Percentiles rank a stretch among this genome's conserved stretches.
These are phyloP conservation scores for Bucco capensis DNA, from an alignment of 2,113 vertebrate genomes.

Conservation along the genomic window DNA sequence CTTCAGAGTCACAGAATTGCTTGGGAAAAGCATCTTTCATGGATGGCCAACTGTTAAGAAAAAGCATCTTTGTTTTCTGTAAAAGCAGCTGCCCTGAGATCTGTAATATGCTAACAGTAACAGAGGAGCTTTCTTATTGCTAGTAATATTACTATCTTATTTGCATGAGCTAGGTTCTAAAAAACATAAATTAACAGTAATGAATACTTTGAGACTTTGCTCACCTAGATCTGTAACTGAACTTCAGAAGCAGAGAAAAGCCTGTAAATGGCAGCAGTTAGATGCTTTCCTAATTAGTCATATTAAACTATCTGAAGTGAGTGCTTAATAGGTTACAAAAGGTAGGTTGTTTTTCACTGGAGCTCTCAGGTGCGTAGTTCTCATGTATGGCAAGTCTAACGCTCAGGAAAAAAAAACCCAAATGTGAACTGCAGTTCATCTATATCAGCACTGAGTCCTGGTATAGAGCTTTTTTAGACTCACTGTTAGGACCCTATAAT, in stretches of 20 bases:
- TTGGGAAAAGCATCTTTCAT: conserved; percentile 20
- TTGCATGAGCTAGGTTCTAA: not conserved
- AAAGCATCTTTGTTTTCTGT: conserved; percentile 16
- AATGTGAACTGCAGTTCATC: not conserved
- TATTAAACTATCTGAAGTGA: not conserved
- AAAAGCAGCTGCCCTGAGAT: conserved; percentile 34
- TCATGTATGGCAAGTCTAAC: not conserved
- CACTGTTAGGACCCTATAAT: not conserved
- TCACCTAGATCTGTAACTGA: not conserved
- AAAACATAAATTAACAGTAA: conserved; percentile 17
- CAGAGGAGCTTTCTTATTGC: not conserved
- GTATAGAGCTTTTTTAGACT: not conserved
- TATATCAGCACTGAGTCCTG: not conserved
- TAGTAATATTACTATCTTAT: conserved; percentile 12
- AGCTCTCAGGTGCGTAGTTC: not conserved
- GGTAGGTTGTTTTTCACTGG: not conserved
- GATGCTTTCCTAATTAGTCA: not conserved
- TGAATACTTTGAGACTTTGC: not conserved
- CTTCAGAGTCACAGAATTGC: conserved; percentile 26
- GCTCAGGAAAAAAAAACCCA: not conserved
- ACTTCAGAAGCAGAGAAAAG: not conserved
- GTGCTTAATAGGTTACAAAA: not conserved
- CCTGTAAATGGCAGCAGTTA: not conserved
- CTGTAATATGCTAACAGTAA: not conserved
- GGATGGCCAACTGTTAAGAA: not conserved